Conservation (phyloP, 2,113 vertebrate species). For the Myocastor coypus region DNA sequence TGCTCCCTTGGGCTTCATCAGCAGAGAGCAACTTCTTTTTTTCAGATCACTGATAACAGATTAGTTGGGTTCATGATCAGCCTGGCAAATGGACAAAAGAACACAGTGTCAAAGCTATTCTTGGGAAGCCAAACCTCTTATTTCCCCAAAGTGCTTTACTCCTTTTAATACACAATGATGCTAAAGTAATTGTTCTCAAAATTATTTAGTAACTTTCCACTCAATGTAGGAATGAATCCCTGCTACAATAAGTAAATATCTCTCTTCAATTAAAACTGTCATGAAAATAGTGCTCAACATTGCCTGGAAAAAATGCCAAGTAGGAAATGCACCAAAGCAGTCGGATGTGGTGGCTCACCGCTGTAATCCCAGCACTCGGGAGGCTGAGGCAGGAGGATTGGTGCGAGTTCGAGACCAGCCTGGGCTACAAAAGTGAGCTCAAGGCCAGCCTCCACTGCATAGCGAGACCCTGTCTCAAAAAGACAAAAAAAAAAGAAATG, state of each 20-base stretch:
- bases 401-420: no score
- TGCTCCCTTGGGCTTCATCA: not conserved
- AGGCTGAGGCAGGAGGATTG: no score
- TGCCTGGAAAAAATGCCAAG: not conserved
- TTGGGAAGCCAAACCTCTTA: not conserved
- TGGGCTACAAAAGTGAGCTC: no score
- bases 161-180: not conserved
- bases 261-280: not conserved
- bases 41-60: not conserved
- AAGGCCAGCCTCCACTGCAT: no score
- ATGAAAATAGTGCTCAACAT: conserved; percentile 40
- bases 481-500: no score
- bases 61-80: not conserved
- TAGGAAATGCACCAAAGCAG: not conserved
- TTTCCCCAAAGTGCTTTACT: not conserved
- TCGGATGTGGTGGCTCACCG: no score
- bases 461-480: no score
- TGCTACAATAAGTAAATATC: not conserved
- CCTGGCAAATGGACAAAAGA: not conserved
- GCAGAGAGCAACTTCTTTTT: not conserved
- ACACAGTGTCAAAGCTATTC: not conserved
- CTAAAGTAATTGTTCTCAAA: not conserved
- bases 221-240: not conserved
- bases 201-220: not conserved
- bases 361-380: no score